phyloP scores from a whole-genome alignment of 2,888 invertebrate genomes.

The Coenonympha glycerion region DNA sequence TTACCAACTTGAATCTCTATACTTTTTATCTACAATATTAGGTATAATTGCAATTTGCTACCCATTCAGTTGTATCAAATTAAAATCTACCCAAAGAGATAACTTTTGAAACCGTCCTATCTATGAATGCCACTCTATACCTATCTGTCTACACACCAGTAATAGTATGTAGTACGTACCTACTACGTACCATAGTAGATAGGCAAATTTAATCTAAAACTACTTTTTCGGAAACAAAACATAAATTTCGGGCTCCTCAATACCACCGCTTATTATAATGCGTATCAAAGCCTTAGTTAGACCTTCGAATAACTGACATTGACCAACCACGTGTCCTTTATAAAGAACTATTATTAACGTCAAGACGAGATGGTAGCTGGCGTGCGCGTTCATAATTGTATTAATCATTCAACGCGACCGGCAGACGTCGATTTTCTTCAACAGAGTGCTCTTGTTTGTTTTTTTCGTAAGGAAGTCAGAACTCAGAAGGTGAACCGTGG shows the following conservation, averaged over 20 bases:
- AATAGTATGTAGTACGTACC: no score
- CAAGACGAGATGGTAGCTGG: conserved; percentile 61
- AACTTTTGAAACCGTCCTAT: no score
- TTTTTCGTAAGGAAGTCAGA: conserved; percentile 76
- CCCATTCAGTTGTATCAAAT: no score
- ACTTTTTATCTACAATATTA: no score
- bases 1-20: no score
- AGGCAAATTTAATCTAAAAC: conserved; percentile 34
- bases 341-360: conserved; percentile 67
- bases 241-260: background rate
- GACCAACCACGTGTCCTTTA: conserved; percentile 65
- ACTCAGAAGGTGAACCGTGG: conserved; percentile 76
- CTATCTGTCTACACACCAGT: no score
- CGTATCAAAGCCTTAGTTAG: conserved; percentile 32
- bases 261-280: background rate
- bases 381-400: conserved; percentile 73
- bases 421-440: conserved; percentile 76
- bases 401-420: conserved; percentile 74
- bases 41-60: no score
- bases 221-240: background rate
- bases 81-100: no score
- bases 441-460: conserved; percentile 76
- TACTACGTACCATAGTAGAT: no score
- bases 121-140: no score
- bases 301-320: conserved; percentile 14